A percentile compares a stretch with the other conserved stretches of the same genome.
Evolutionary conservation across 2,113 vertebrate species (phyloP).

Genomic region (Coreoperca whiteheadi): DNA sequence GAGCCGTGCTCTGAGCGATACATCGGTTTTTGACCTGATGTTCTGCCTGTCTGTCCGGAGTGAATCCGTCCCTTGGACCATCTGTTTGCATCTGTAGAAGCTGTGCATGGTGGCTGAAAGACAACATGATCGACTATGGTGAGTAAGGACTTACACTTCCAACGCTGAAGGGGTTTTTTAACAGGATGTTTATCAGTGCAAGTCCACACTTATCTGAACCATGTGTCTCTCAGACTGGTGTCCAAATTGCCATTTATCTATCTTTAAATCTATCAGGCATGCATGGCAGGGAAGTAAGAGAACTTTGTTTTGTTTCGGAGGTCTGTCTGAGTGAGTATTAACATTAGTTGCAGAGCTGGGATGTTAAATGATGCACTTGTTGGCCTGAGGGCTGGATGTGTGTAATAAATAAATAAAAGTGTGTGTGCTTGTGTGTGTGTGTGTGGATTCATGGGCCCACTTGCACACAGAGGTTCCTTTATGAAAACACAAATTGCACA

Average conservation of each 20-base stretch:
- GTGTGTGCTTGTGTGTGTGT: background rate
- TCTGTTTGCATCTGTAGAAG: background rate
- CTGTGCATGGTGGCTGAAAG: slow-evolving; percentile 14
- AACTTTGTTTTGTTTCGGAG: background rate
- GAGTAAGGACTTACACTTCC: slow-evolving; percentile 35
- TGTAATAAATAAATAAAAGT: background rate
- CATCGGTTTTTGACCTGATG: background rate
- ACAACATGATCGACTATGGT: slow-evolving; percentile 66
- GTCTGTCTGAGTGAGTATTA: background rate
- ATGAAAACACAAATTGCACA: slow-evolving; percentile 31
- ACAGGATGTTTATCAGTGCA: background rate
- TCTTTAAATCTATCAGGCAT: background rate
- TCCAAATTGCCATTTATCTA: background rate
- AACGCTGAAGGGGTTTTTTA: background rate
- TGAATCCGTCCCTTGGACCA: background rate
- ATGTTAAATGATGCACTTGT: slow-evolving; percentile 33
- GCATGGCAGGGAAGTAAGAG: background rate
- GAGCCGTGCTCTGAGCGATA: slow-evolving; percentile 19
- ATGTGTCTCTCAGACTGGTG: slow-evolving; percentile 4
- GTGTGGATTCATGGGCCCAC: background rate
- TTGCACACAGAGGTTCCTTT: slow-evolving; percentile 19
- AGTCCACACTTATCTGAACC: background rate
- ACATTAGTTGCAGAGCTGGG: slow-evolving; percentile 24
- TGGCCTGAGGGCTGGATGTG: slow-evolving; percentile 9
- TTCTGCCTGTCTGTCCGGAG: slow-evolving; percentile 2